Evolutionary conservation across 1,140 invertebrate genomes (phyloP), one percentile per base, ranked within the genome.

Genomic region (Condylostylus longicornis): DNA sequence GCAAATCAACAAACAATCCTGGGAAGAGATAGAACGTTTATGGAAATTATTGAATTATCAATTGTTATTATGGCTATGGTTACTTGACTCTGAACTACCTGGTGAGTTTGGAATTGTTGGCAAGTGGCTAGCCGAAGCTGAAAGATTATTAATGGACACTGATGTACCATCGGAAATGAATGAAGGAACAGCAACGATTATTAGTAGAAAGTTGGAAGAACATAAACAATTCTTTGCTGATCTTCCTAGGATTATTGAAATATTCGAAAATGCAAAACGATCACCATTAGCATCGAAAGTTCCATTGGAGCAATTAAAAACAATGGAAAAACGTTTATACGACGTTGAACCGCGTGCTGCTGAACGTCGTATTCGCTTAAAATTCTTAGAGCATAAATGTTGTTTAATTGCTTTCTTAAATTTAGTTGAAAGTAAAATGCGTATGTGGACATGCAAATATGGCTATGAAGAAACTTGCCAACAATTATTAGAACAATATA

Each of bases 321-420:
- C 79, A 52, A 78, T 94, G 71, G 72, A 74, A 41, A 64, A 69
- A 17, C 70, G 89, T 49, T 64, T 94, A 17, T 71, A 78, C 25
- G 71, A 70, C 12, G 67, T 89, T 23, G 75, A 72, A 45, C 69
- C 68, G 35, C 70, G 71, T 46, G 81, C 82, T 9, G 72, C 75
- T 10, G 79, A 82, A 48, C 70, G 84, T 43, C 72, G 81, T 53
- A 76, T 85, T 10, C 74, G 74, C 53, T 68, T 91, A 45, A 88
- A 89, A 57, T 90, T 84, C 66, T 67, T 90, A 33, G 85, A 90
- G 64, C 85, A 90, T 57, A 88, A 88, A 66, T 89, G 84, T 63
- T 90, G 86, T 62, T 71, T 90, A 41, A 77, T 94, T 43, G 86
- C 85, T 30, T 89, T 91, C 63, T 72, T 94, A 18, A 80, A 82